Percentiles rank a stretch among this genome's conserved stretches.
Evolutionary conservation across 2,888 invertebrate genomes (phyloP).

Genomic region (Amaurobius ferox): DNA sequence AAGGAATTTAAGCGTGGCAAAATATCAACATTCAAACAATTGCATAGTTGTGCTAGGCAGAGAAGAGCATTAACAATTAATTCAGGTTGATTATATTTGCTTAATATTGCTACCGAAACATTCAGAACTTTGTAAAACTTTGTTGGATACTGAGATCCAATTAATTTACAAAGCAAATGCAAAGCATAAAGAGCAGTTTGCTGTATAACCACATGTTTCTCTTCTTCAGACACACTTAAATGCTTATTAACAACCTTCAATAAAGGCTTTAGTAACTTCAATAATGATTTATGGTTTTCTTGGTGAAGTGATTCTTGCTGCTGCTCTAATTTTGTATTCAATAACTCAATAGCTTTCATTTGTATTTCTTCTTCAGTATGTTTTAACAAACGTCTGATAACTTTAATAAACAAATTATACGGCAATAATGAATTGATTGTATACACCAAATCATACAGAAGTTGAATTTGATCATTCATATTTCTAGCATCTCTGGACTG

Average conservation of each 20-base stretch:
- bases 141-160: conserved; percentile 84
- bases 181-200: conserved; percentile 90
- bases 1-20: conserved; percentile 86
- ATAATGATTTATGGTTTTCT: conserved; percentile 23
- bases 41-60: conserved; percentile 86
- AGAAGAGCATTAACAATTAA: conserved; percentile 77
- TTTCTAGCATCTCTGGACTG: neutral
- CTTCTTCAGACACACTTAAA: conserved; percentile 80
- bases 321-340: conserved; percentile 88
- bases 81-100: conserved; percentile 79
- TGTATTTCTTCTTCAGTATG: conserved; percentile 85
- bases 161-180: conserved; percentile 86
- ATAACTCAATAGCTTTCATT: conserved; percentile 88
- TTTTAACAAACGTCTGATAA: conserved; percentile 84
- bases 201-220: conserved; percentile 81
- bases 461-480: conserved; percentile 5
- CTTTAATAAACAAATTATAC: conserved; percentile 82
- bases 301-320: conserved; percentile 78
- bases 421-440: conserved; percentile 80
- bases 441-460: conserved; percentile 42
- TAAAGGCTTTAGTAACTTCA: conserved; percentile 79
- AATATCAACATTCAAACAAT: conserved; percentile 85
- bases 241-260: conserved; percentile 81
- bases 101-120: conserved; percentile 82
- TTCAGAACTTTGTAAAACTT: conserved; percentile 85